A percentile compares a stretch with the other conserved stretches of the same genome.
Conservation (phyloP, 2,888 invertebrate genomes). For the Neuroscelio doddi region DNA sequence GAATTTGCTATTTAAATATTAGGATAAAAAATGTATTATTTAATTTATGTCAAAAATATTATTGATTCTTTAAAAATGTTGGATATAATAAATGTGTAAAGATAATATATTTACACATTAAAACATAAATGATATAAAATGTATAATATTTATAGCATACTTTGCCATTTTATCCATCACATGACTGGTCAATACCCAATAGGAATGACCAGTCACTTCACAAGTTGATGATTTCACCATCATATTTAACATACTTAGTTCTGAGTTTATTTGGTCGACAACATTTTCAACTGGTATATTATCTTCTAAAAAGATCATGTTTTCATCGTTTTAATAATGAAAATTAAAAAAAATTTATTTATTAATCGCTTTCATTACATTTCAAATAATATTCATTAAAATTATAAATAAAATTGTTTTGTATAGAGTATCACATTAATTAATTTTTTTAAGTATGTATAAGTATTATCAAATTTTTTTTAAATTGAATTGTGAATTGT, state of each 20-base stretch:
- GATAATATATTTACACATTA: neutral
- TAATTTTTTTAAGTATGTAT: too few relatives aligned
- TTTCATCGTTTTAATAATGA: neutral
- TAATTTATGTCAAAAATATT: too few relatives aligned
- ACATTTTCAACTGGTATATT: constrained; percentile 34
- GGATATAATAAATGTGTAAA: neutral
- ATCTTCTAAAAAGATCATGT: constrained; percentile 46
- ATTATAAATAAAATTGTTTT: too few relatives aligned
- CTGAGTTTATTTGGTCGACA: constrained; percentile 54
- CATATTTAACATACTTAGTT: constrained; percentile 58
- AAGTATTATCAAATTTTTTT: too few relatives aligned
- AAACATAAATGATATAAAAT: neutral
- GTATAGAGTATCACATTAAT: too few relatives aligned
- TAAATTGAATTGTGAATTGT: too few relatives aligned
- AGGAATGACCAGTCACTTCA: constrained; percentile 62
- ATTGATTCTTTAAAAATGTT: too few relatives aligned
- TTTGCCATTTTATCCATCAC: constrained; percentile 50
- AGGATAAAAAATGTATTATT: too few relatives aligned
- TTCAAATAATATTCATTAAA: too few relatives aligned
- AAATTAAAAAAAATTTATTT: neutral
- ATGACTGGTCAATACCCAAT: constrained; percentile 59
- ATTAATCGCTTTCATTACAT: too few relatives aligned
- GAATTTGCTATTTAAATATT: too few relatives aligned
- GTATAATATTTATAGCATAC: constrained; percentile 45
- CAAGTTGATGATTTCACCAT: constrained; percentile 55